These are phyloP conservation scores for Chloroceryle inda DNA, from an alignment of 2,797 vertebrate species.

Conservation along the genomic window DNA sequence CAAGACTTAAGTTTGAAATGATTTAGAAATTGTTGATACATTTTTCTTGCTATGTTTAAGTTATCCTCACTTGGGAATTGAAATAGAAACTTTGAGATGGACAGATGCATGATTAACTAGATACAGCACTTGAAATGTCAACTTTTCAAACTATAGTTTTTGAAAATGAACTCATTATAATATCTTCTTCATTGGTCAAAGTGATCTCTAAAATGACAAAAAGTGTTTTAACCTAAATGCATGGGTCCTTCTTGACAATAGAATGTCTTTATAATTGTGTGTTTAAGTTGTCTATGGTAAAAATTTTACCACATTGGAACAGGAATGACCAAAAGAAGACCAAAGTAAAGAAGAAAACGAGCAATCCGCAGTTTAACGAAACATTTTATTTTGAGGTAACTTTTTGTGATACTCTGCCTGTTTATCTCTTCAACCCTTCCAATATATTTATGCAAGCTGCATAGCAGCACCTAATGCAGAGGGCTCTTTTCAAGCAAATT, in stretches of 20 bases:
- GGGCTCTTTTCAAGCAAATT: background rate
- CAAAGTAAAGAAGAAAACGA: constrained; percentile 99
- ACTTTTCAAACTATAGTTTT: background rate
- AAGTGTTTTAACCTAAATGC: constrained; percentile 9
- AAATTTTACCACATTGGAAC: constrained; percentile 82
- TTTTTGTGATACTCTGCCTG: constrained; percentile 36
- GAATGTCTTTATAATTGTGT: constrained; percentile 80
- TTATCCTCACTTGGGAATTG: background rate
- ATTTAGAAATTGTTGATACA: background rate
- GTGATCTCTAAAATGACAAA: constrained; percentile 11
- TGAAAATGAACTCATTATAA: background rate
- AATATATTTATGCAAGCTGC: background rate
- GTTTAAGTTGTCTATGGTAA: constrained; percentile 82
- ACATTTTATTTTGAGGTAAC: constrained; percentile 96
- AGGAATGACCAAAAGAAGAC: constrained; percentile 99
- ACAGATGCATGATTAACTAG: background rate
- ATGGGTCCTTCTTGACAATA: constrained; percentile 47
- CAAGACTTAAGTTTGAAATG: background rate
- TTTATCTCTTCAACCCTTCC: background rate
- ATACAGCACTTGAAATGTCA: background rate
- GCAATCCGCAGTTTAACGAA: constrained; percentile 97
- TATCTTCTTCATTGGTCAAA: background rate
- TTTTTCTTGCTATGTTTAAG: background rate
- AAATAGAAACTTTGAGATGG: background rate
- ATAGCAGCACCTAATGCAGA: background rate